These are phyloP conservation scores for Laticauda colubrina DNA, from an alignment of 2,113 vertebrate species.

Conservation along the genomic window DNA sequence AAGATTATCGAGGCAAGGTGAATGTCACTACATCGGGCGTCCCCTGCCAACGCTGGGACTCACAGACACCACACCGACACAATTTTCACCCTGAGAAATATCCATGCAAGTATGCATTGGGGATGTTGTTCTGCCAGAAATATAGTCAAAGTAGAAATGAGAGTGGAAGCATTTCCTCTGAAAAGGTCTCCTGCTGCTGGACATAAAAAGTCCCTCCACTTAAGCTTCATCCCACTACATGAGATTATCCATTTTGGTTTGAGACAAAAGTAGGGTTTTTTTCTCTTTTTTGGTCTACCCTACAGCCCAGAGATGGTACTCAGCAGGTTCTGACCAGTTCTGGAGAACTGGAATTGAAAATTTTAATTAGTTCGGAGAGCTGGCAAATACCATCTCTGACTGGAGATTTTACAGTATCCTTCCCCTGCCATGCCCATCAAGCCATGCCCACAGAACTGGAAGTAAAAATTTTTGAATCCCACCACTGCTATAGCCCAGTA, in stretches of 20 bases:
- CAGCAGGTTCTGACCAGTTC: no score
- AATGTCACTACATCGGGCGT: slow-evolving; percentile 85
- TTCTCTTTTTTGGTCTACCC: not conserved
- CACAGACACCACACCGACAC: slow-evolving; percentile 85
- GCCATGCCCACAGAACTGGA: no score
- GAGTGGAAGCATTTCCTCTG: not conserved
- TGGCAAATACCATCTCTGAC: no score
- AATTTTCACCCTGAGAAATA: slow-evolving; percentile 87
- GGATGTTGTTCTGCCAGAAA: not conserved
- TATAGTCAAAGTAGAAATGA: not conserved
- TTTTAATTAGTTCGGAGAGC: no score
- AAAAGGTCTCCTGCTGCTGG: not conserved
- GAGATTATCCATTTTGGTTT: not conserved
- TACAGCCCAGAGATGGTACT: not conserved
- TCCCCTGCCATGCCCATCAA: no score
- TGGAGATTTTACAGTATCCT: no score
- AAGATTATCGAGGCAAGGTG: slow-evolving; percentile 85
- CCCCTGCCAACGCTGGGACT: slow-evolving; percentile 91
- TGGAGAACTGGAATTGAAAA: no score
- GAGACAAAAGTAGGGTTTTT: not conserved
- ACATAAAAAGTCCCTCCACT: not conserved
- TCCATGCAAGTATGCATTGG: slow-evolving; percentile 84
- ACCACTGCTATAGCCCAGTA: not conserved
- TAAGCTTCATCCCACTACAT: not conserved
- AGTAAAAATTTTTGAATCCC: no score